Conservation (phyloP, 2,113 vertebrate genomes). For the Myiagra hebetior region DNA sequence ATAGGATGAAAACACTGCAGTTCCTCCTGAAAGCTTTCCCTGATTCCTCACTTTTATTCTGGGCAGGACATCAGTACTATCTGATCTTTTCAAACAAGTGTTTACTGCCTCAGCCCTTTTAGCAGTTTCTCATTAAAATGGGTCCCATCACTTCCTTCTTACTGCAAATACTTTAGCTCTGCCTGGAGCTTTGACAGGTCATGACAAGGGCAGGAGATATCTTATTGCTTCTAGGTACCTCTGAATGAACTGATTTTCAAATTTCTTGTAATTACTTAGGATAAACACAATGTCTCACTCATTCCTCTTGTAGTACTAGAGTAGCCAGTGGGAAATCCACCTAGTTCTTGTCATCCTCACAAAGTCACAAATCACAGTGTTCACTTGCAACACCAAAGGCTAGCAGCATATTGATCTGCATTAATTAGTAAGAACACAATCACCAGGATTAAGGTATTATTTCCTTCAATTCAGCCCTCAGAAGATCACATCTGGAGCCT, state of each 20-base stretch:
- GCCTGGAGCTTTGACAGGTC: not conserved
- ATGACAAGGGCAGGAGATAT: not conserved
- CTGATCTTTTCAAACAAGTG: not conserved
- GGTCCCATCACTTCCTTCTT: not conserved
- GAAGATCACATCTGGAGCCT: not conserved
- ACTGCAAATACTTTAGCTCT: not conserved
- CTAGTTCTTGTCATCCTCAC: not conserved
- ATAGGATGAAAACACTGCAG: not conserved
- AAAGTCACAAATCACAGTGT: not conserved
- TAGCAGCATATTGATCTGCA: not conserved
- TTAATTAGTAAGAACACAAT: not conserved
- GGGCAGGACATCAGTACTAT: not conserved
- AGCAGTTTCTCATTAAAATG: slow-evolving; percentile 6
- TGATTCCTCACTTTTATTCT: not conserved
- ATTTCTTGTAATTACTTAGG: not conserved
- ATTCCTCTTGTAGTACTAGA: not conserved
- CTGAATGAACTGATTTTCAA: not conserved
- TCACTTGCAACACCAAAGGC: not conserved
- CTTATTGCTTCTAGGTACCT: not conserved
- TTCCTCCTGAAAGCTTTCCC: not conserved
- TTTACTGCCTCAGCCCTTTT: not conserved
- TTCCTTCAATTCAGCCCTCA: not conserved
- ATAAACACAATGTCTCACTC: not conserved
- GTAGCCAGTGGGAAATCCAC: not conserved
- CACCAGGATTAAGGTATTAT: not conserved